These are phyloP conservation scores for Ceratoteleas bidentatus DNA, from an alignment of 1,140 invertebrate genomes.

Conservation along the genomic window DNA sequence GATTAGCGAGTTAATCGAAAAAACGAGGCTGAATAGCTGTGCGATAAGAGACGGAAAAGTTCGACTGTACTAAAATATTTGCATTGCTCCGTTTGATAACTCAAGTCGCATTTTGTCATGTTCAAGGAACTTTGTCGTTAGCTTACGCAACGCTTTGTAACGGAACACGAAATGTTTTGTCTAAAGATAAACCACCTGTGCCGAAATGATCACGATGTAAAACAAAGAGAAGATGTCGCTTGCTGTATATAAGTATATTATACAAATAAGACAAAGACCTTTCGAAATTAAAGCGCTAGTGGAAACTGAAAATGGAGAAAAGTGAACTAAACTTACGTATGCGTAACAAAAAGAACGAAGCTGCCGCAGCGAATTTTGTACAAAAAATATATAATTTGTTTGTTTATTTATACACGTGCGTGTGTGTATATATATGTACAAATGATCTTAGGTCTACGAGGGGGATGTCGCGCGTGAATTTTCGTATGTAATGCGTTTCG, in stretches of 20 bases:
- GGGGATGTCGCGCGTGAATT: conserved; percentile 10
- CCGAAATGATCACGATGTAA: conserved; percentile 5
- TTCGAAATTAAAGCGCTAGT: conserved; percentile 19
- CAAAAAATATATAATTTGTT: conserved; percentile 59
- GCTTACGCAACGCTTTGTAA: too few relatives aligned
- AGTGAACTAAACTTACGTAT: conserved; percentile 24
- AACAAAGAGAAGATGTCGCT: conserved; percentile 13
- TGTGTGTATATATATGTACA: conserved; percentile 64
- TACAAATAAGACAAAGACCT: conserved; percentile 27
- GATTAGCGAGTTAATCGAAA: too few relatives aligned
- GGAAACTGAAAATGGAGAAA: conserved; percentile 27
- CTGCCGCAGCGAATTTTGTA: conserved; percentile 60
- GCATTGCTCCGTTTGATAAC: too few relatives aligned
- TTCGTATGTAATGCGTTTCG: conserved; percentile 25
- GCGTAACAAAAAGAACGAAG: conserved; percentile 53
- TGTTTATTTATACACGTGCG: conserved; percentile 50
- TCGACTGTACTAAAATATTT: too few relatives aligned
- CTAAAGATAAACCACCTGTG: conserved; percentile 12
- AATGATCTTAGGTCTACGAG: conserved; percentile 51
- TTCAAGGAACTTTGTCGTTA: too few relatives aligned
- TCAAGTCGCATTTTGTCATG: too few relatives aligned
- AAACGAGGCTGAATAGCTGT: too few relatives aligned
- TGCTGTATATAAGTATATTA: conserved; percentile 3
- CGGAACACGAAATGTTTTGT: neutral
- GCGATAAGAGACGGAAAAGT: too few relatives aligned